Base-by-base conservation (phyloP, 2,797 vertebrate genomes). In the Pangasius krempfi region DNA sequence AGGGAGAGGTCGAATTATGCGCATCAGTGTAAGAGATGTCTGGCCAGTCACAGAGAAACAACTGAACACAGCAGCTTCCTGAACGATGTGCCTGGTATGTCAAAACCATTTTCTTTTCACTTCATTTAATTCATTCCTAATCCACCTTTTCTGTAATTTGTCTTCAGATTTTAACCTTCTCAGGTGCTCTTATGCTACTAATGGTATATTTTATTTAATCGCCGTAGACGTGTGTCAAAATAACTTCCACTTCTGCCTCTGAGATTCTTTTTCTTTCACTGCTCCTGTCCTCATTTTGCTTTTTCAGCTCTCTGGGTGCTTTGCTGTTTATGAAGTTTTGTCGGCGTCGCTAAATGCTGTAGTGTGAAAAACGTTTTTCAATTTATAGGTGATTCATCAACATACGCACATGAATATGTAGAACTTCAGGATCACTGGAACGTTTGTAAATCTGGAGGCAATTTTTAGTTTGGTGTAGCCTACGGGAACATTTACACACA, bases 331-430 rank as follows among this genome's bases (percentile, higher is more conserved):
- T 27, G 14, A 10, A 12, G 25, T 47, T 75, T 20, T 52, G 22
- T 50, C 13, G 25, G 37, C 4, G 8, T 73, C 18, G 22, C 0
- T 50, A 76, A 76, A 27, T 78, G 9, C 25, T 50, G 44, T n/a
- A 76, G 5, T 0, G 2, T 12, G 0, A 40, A 73, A 50, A 50
- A 54, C 2, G 1, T 0, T 10, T 79, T 52, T 5, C 5, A 0
- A 37, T 37, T 58, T 33, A 33, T 22, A 60, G 27, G 14, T 6
- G 2, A 81, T 10, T 37, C 8, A 56, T 1, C 5, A n/a, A 47
- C 14, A 75, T 44, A 20, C 40, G 27, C 22, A 14, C 40, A 10
- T 50, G 1, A 25, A 73, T 25, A 73, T 25, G 20, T 40, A 50
- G 25, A 54, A 79, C 5, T 7, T 78, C 13, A 54, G 52, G n/a